Evolutionary conservation across 2,113 vertebrate species (phyloP).

Genomic region (Strigops habroptila): DNA sequence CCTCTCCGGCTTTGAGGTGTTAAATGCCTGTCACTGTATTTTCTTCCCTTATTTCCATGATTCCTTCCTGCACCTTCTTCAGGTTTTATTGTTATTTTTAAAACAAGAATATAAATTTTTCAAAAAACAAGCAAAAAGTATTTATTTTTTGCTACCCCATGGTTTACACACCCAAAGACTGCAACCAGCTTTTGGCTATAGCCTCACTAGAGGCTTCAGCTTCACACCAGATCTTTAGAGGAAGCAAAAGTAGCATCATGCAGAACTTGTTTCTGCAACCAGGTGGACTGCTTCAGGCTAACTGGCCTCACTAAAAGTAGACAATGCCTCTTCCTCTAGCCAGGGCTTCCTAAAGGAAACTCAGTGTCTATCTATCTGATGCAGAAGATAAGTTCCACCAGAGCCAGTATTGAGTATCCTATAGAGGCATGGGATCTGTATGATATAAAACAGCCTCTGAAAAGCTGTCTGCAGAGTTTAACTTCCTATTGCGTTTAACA

Average conservation of each 20-base stretch:
- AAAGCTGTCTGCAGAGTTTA: background rate
- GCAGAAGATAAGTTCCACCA: background rate
- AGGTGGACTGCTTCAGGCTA: slow-evolving; percentile 3
- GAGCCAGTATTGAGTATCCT: background rate
- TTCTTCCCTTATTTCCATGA: background rate
- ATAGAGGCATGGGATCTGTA: background rate
- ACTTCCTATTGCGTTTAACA: background rate
- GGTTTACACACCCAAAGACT: background rate
- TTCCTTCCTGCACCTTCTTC: background rate
- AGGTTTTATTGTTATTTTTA: background rate
- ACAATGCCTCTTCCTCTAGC: background rate
- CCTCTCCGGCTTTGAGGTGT: background rate
- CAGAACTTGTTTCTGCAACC: background rate
- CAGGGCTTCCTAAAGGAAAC: background rate
- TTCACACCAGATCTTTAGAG: background rate
- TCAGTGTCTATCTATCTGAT: background rate
- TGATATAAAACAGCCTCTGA: background rate
- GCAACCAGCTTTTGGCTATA: background rate
- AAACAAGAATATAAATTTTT: background rate
- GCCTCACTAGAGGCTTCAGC: background rate
- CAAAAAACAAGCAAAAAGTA: background rate
- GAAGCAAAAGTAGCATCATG: background rate
- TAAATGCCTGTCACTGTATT: background rate
- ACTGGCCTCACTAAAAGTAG: background rate
- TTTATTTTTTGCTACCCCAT: background rate